Conservation (phyloP, 2,113 vertebrate species). For the Myotis yumanensis region DNA sequence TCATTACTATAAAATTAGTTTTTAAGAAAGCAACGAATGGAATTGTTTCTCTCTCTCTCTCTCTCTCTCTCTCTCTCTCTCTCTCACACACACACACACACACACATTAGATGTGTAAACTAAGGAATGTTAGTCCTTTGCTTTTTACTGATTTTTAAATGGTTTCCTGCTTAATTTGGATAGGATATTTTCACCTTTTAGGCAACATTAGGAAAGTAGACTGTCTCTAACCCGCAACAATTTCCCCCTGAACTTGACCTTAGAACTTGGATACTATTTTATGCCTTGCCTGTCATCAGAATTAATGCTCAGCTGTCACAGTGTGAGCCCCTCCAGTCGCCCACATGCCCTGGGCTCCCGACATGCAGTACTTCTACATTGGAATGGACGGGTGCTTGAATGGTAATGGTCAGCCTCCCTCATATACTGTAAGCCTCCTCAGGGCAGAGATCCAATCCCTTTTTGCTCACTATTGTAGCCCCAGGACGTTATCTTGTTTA, state of each 20-base stretch:
- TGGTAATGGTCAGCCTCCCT: background rate
- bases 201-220: background rate
- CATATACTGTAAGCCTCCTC: background rate
- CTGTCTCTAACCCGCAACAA: background rate
- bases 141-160: conserved; percentile 39
- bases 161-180: conserved; percentile 48
- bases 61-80: background rate
- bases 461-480: background rate
- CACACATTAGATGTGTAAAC: background rate
- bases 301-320: background rate
- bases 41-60: background rate
- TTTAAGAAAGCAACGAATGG: background rate
- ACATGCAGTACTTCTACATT: accelerated
- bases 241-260: background rate
- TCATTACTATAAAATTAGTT: conserved; percentile 11
- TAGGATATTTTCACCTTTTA: conserved; percentile 39
- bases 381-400: background rate
- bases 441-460: background rate
- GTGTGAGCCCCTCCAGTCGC: too few species aligned
- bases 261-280: background rate
- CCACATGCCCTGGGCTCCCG: accelerated
- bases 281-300: background rate
- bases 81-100: too few species aligned
- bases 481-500: background rate
- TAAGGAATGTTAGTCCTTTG: conserved; percentile 56